Evolutionary conservation across 2,113 vertebrate species (phyloP).

Genomic region (Rhinolophus sinicus): DNA sequence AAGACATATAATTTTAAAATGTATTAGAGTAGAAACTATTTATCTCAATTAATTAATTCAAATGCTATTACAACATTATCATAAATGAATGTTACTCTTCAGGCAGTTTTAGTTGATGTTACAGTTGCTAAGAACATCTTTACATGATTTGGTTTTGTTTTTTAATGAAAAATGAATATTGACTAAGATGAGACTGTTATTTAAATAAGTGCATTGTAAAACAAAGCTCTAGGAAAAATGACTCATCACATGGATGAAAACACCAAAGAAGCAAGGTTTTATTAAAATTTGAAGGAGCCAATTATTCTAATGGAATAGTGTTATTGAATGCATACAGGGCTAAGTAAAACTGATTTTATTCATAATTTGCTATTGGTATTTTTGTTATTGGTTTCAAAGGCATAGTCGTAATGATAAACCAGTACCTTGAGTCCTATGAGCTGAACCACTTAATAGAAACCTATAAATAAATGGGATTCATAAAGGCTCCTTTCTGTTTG

Average conservation of each 20-base stretch:
- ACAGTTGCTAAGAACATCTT: not conserved
- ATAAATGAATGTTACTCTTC: not conserved
- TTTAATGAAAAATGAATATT: not conserved
- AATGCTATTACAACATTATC: not conserved
- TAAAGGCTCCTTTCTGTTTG: conserved; percentile 66
- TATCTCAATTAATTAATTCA: conserved; percentile 13
- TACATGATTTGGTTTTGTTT: not conserved
- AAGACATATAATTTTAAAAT: not conserved
- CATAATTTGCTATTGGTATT: conserved; percentile 38
- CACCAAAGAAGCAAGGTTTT: not conserved
- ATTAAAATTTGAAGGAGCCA: conserved; percentile 14
- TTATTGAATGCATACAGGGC: not conserved
- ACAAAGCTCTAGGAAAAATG: not conserved
- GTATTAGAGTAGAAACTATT: not conserved
- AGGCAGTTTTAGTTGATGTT: not conserved
- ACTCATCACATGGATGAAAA: not conserved
- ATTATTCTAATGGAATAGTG: conserved; percentile 35
- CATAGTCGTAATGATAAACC: not conserved
- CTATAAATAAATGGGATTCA: conserved; percentile 72
- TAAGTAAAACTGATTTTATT: conserved; percentile 56
- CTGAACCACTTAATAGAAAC: conserved; percentile 58
- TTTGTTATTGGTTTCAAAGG: conserved; percentile 29
- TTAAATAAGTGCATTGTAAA: not conserved
- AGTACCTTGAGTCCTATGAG: conserved; percentile 32
- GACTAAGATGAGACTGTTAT: not conserved